Conservation (phyloP, 2,113 vertebrate species). For the Chlamydotis undulata region DNA sequence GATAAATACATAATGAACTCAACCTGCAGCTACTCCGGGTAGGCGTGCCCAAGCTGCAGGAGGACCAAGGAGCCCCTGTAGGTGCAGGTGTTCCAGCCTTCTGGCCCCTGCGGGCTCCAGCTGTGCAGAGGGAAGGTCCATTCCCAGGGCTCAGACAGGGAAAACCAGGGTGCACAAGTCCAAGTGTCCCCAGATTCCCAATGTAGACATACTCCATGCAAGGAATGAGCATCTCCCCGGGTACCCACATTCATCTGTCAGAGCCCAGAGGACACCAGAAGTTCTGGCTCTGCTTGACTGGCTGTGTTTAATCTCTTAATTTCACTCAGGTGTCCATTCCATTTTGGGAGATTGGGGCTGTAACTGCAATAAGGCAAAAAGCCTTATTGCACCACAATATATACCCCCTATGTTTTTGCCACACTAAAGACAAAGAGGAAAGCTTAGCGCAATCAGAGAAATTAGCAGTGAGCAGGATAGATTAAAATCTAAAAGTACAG, state of each 20-base stretch:
- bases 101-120: fast-evolving
- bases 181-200: not conserved
- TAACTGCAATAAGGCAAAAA: not conserved
- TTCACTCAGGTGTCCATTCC: not conserved
- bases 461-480: not conserved
- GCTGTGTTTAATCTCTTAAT: not conserved
- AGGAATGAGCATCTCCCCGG: not conserved
- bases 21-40: not conserved
- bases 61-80: not conserved
- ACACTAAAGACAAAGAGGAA: not conserved
- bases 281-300: not conserved
- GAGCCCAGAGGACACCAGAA: not conserved
- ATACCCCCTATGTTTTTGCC: not conserved
- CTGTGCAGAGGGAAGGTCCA: not conserved
- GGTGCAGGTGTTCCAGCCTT: not conserved
- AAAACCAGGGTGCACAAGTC: not conserved
- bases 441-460: not conserved
- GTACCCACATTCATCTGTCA: not conserved
- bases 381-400: not conserved
- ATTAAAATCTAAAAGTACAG: not conserved
- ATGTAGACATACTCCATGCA: not conserved
- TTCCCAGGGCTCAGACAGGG: not conserved
- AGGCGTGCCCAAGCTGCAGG: not conserved
- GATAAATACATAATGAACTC: not conserved
- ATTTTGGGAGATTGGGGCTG: not conserved